A percentile compares a stretch with the other conserved stretches of the same genome.
Evolutionary conservation across 2,797 vertebrate genomes (phyloP).

Genomic region (Botia almorhae): DNA sequence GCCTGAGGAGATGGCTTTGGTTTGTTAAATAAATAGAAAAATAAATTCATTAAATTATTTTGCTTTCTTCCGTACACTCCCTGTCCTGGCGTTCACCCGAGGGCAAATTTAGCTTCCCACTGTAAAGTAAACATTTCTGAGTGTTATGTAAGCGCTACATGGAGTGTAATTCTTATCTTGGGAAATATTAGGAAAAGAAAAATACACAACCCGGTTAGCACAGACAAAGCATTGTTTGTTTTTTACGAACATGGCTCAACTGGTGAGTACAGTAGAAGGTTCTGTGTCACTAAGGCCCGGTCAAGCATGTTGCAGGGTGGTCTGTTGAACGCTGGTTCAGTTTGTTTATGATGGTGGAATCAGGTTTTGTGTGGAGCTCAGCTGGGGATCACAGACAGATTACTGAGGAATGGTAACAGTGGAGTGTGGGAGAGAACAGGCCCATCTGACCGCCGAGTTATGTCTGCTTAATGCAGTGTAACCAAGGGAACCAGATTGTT

Average conservation of each 20-base stretch:
- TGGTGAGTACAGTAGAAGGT: neutral
- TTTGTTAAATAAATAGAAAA: conserved; percentile 54
- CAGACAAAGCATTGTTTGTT: conserved; percentile 16
- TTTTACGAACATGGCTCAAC: conserved; percentile 21
- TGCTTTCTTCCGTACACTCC: conserved; percentile 4
- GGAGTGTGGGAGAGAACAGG: conserved; percentile 64
- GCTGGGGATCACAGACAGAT: conserved; percentile 70
- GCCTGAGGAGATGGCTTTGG: conserved; percentile 39
- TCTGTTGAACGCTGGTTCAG: conserved; percentile 67
- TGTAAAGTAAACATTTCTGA: conserved; percentile 44
- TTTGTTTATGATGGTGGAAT: conserved; percentile 74
- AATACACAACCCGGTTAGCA: conserved; percentile 10
- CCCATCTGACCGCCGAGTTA: conserved; percentile 49
- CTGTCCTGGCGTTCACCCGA: conserved; percentile 37
- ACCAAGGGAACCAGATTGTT: conserved; percentile 23
- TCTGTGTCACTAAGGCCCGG: conserved; percentile 3
- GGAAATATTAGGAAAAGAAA: conserved; percentile 40
- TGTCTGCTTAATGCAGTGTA: conserved; percentile 65
- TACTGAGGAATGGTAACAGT: conserved; percentile 70
- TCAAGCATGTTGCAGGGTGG: conserved; percentile 67
- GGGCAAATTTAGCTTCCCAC: conserved; percentile 40
- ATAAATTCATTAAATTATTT: conserved; percentile 42
- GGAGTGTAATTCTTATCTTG: conserved; percentile 42
- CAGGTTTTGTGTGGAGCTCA: conserved; percentile 74
- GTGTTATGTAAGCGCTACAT: conserved; percentile 33